Base-by-base conservation (phyloP, 2,888 invertebrate species). In the Xestobium rufovillosum region DNA sequence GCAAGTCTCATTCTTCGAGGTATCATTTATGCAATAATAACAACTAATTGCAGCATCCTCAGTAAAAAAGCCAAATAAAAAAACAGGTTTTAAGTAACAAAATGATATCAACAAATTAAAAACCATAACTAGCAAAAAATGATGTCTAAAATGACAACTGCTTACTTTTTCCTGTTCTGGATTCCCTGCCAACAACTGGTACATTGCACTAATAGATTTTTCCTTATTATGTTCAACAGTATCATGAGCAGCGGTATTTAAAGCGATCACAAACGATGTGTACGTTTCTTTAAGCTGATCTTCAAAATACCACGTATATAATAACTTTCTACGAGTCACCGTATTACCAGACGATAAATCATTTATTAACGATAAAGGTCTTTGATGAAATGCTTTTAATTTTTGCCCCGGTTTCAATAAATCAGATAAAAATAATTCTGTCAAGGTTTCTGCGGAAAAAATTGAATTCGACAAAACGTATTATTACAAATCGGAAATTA, bases 261-360 rank as follows among this genome's bases (percentile, higher is more conserved):
- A 53, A 0, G 82, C 75, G 34, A 76, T 71, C 4, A 91, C 71
- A 57, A 85, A 91, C 2, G 69, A 70, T 48, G 69, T 50, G 42
- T 68, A 71, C n/a, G 59, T 67, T 45, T 83, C 78, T 60, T 89
- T 90, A 1, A 97, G 63, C 53, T 87, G 82, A 56, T 85, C 84
- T 61, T 97, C 97, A 64, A 83, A 96, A 55, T 82, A 78, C 94
- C 95, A 97, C 36, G 77, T 64, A 6, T 81, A 75, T 10, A 86
- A 70, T 42, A 82, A 67, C 47, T 76, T 78, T 36, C 78, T 71
- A 31, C 76, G 67, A 0, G 75, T 71, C 14, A 78, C 73, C 48
- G 79, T 80, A 48, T 80, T 81, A 1, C 77, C 73, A 0, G 78
- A 73, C 0, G 77, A 66, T 56, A 78, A 66, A 31, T 73, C 70